phyloP scores from a whole-genome alignment of 1,140 invertebrate genomes.

The Chironomus striatipennis region DNA sequence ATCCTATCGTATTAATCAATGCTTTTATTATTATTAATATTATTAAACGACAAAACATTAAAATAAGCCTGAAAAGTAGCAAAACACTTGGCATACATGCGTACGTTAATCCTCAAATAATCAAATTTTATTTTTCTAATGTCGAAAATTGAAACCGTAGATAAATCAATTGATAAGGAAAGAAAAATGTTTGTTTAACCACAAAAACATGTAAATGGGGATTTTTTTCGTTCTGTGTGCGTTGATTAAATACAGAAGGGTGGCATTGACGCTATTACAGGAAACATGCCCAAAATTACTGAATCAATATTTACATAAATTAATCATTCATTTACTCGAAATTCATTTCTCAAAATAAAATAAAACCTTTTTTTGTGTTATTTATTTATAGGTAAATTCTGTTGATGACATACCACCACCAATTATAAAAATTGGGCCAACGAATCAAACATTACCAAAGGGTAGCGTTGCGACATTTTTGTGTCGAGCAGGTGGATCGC shows the following conservation, averaged over 20 bases:
- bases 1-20: no score
- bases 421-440: slow-evolving; percentile 79
- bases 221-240: background rate
- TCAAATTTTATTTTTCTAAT: background rate
- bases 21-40: no score
- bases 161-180: slow-evolving; percentile 14
- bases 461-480: slow-evolving; percentile 71
- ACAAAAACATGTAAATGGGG: no score
- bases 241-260: background rate
- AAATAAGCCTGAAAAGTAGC: background rate
- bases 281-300: background rate
- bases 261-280: no score
- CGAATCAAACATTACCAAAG: slow-evolving; percentile 80
- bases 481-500: slow-evolving; percentile 65
- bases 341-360: no score
- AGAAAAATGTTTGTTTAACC: no score
- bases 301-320: slow-evolving; percentile 9
- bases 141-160: background rate
- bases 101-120: background rate
- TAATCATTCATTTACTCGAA: background rate
- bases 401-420: slow-evolving; percentile 76
- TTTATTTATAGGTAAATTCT: slow-evolving; percentile 51
- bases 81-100: background rate
- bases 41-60: background rate
- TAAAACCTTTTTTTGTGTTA: background rate